A percentile compares a stretch with the other conserved stretches of the same genome.
These are phyloP conservation scores for Tichodroma muraria DNA, from an alignment of 2,113 vertebrate species.

Conservation along the genomic window DNA sequence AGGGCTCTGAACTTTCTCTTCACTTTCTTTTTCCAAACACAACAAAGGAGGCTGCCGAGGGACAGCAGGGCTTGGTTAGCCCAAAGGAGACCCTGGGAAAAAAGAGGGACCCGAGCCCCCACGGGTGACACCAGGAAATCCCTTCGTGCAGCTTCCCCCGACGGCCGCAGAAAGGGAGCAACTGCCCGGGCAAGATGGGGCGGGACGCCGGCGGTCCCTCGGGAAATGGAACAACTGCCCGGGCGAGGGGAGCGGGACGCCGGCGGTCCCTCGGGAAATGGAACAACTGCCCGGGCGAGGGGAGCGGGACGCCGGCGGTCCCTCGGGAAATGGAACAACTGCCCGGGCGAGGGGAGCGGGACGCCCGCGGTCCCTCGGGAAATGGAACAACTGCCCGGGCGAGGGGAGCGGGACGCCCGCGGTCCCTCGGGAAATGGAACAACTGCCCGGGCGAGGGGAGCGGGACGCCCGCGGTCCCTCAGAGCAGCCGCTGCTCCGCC, in stretches of 20 bases:
- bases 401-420: rapidly evolving
- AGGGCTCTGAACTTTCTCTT: not conserved
- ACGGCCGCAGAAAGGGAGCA: not conserved
- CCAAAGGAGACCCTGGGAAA: rapidly evolving
- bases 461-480: not conserved
- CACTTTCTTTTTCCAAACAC: not conserved
- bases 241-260: rapidly evolving
- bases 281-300: rapidly evolving
- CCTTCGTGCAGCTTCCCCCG: too few relatives aligned
- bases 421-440: too few relatives aligned
- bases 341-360: rapidly evolving
- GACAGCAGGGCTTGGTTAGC: rapidly evolving
- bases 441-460: rapidly evolving
- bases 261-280: too few relatives aligned
- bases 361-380: not conserved
- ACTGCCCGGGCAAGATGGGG: too few relatives aligned
- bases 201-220: too few relatives aligned
- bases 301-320: rapidly evolving
- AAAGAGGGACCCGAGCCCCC: rapidly evolving
- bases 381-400: rapidly evolving
- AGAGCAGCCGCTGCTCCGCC: not conserved
- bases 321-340: too few relatives aligned
- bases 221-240: too few relatives aligned
- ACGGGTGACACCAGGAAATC: rapidly evolving
- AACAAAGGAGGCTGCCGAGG: not conserved